Conservation (phyloP, 2,113 vertebrate species). For the Brachirus orientalis region DNA sequence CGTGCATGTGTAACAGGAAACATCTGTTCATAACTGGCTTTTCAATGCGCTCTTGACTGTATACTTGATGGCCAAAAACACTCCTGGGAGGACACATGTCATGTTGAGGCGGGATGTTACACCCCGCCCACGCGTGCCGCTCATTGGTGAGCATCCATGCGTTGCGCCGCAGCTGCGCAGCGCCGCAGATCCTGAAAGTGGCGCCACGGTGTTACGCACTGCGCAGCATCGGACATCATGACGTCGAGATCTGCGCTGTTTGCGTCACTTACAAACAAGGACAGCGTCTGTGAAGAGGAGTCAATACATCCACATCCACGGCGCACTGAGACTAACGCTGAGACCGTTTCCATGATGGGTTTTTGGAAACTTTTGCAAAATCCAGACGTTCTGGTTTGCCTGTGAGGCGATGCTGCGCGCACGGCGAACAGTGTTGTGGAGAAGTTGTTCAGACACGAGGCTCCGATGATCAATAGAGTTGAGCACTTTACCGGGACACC, state of each 20-base stretch:
- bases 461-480: no score
- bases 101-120: conserved; percentile 35
- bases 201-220: accelerated
- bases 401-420: not conserved
- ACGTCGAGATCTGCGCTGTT: conserved; percentile 2
- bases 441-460: not conserved
- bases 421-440: not conserved
- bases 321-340: no score
- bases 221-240: accelerated
- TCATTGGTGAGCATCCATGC: not conserved
- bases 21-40: no score
- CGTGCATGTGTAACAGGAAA: not conserved
- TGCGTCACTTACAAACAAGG: not conserved
- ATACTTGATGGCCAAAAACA: no score
- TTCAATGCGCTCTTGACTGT: no score
- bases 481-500: not conserved
- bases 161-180: conserved; percentile 32
- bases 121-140: conserved; percentile 23
- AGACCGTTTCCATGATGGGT: not conserved
- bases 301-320: not conserved
- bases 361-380: not conserved
- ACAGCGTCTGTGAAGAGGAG: not conserved
- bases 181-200: not conserved
- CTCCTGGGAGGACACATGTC: no score
- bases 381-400: not conserved